Evolutionary conservation across 2,888 invertebrate species (phyloP).

Genomic region (Griposia aprilina): DNA sequence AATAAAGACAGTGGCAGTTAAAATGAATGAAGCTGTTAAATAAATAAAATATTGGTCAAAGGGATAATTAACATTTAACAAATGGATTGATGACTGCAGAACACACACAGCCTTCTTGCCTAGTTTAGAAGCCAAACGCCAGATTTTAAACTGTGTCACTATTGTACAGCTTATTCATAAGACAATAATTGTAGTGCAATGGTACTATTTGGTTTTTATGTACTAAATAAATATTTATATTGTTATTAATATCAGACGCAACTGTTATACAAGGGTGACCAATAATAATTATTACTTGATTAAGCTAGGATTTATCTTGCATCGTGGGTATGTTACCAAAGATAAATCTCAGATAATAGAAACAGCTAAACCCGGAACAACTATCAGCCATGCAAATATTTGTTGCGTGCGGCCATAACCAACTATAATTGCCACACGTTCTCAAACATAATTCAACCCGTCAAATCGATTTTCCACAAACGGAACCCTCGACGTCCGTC

Average conservation of each 20-base stretch:
- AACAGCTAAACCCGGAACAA: background rate
- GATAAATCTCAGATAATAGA: background rate
- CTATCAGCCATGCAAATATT: slow-evolving; percentile 24
- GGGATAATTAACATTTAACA: too few relatives aligned
- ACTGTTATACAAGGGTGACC: background rate
- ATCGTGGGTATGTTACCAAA: background rate
- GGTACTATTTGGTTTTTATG: too few relatives aligned
- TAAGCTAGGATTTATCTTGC: too few relatives aligned
- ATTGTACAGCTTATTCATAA: too few relatives aligned
- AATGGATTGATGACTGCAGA: too few relatives aligned
- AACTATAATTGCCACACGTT: slow-evolving; percentile 24
- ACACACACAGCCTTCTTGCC: too few relatives aligned
- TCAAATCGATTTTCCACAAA: slow-evolving; percentile 32
- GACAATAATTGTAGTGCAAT: too few relatives aligned
- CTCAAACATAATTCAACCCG: slow-evolving; percentile 25
- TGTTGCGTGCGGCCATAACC: background rate
- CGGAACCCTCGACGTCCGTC: slow-evolving; percentile 21
- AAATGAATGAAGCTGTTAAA: too few relatives aligned
- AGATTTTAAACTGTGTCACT: too few relatives aligned
- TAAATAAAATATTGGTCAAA: too few relatives aligned
- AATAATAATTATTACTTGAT: background rate
- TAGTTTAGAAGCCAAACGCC: too few relatives aligned
- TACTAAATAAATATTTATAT: background rate
- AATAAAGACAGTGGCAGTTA: too few relatives aligned
- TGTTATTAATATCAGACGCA: background rate